Evolutionary conservation across 2,113 vertebrate genomes (phyloP).

Genomic region (Ptyas mucosa): DNA sequence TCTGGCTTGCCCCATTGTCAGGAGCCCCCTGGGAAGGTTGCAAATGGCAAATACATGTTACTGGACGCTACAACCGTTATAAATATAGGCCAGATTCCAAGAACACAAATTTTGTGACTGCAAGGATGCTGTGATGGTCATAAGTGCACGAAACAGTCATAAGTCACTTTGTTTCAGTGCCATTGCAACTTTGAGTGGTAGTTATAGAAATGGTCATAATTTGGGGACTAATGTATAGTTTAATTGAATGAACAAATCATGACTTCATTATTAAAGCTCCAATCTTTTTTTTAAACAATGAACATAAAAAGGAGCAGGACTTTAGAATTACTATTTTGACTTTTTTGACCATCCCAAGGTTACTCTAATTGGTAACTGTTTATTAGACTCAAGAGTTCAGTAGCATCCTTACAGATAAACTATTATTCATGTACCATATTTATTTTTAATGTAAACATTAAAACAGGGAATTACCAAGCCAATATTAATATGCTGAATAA

Average conservation of each 20-base stretch:
- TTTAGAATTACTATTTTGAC: neutral
- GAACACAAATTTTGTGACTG: neutral
- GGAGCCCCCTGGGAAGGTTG: neutral
- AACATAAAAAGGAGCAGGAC: neutral
- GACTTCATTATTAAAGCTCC: neutral
- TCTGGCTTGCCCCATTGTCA: neutral
- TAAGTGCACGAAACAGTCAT: neutral
- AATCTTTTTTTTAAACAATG: neutral
- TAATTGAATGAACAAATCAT: constrained; percentile 24
- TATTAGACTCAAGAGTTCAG: constrained; percentile 45
- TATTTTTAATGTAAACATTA: constrained; percentile 62
- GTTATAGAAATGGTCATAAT: neutral
- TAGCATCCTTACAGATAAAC: constrained; percentile 42
- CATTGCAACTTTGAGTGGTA: neutral
- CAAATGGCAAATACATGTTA: neutral
- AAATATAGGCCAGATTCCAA: neutral
- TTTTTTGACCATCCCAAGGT: neutral
- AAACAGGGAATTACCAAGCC: constrained; percentile 57
- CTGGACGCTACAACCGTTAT: neutral
- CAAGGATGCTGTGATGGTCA: neutral
- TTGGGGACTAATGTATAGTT: neutral
- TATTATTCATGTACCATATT: constrained; percentile 56
- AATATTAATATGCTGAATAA: constrained; percentile 57
- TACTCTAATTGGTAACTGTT: neutral
- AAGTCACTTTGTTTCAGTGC: neutral